Base-by-base conservation (phyloP, 2,797 vertebrate genomes). In the Potorous gilbertii region DNA sequence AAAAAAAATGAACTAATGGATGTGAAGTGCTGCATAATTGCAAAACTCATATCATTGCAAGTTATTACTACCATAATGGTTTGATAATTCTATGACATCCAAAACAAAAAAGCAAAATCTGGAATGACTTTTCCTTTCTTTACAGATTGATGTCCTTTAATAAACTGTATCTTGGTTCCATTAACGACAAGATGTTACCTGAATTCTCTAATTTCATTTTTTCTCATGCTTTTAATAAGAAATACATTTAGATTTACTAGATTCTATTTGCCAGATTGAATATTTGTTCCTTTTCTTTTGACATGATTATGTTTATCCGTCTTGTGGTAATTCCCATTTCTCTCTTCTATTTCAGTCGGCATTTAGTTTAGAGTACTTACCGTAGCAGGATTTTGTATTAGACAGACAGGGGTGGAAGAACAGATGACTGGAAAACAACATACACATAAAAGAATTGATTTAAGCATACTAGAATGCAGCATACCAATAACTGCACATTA, bases 121-220 rank as follows among this genome's bases (percentile, higher is more conserved):
- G n/a, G 16, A 81, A 46, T 46, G 66, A 34, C 8, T 24, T 81
- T 81, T 31, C 2, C 28, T 59, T 59, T 40, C n/a, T 81, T 56
- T 55, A 55, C 1, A 57, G n/a, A 55, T 9, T 66, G 18, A 55
- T 28, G 74, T 1, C 66, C 1, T 40, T 62, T 92, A 1, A 62
- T 92, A 3, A 94, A 28, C 46, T 92, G 28, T 55, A 90, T 10
- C 5, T 81, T 94, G 21, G 50, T 52, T 90, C 3, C 18, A 24
- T 57, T 96, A 59, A 40, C 91, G 5, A 52, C 28, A 54, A 50
- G 4, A 24, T 46, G 3, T 91, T 91, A 59, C 1, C 28, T 74
- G 59, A 66, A 92, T 57, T 93, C 95, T 95, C 18, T 34, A 46
- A 46, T 29, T 14, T 81, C 74, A 81, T 46, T 74, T 74, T 66